Evolutionary conservation across 2,888 invertebrate genomes (phyloP).

Genomic region (Tethea ocularis): DNA sequence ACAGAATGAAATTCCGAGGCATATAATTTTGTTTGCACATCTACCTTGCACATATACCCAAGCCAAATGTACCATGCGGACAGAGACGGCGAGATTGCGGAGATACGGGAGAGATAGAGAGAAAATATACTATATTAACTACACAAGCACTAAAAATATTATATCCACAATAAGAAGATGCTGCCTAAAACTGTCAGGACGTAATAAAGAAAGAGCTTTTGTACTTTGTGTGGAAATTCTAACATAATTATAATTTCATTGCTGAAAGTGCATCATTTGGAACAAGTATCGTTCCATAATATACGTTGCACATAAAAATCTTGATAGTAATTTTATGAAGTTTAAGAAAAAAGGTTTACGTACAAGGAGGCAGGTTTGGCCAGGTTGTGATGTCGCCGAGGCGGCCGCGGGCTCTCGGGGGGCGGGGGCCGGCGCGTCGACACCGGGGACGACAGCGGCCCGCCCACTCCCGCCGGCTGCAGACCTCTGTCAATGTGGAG

Average conservation of each 20-base stretch:
- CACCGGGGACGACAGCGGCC: slow-evolving; percentile 50
- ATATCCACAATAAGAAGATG: not conserved
- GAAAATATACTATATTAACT: slow-evolving; percentile 36
- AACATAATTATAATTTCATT: no score
- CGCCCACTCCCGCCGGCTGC: slow-evolving; percentile 47
- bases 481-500: slow-evolving; percentile 57
- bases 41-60: slow-evolving; percentile 57
- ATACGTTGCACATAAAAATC: no score
- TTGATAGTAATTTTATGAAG: no score
- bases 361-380: slow-evolving; percentile 71
- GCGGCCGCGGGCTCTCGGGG: slow-evolving; percentile 67
- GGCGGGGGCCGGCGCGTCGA: slow-evolving; percentile 50
- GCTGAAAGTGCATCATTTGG: no score
- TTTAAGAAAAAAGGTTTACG: slow-evolving; percentile 43
- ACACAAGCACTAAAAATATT: slow-evolving; percentile 36
- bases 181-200: no score
- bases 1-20: slow-evolving; percentile 23
- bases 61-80: slow-evolving; percentile 63
- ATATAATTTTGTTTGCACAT: slow-evolving; percentile 25
- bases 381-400: slow-evolving; percentile 59
- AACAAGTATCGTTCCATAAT: no score
- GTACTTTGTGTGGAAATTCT: no score
- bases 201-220: no score
- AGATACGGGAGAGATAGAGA: slow-evolving; percentile 43
- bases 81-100: slow-evolving; percentile 39